Conservation (phyloP, 1,140 invertebrate genomes). For the Drosophila ironensis region DNA sequence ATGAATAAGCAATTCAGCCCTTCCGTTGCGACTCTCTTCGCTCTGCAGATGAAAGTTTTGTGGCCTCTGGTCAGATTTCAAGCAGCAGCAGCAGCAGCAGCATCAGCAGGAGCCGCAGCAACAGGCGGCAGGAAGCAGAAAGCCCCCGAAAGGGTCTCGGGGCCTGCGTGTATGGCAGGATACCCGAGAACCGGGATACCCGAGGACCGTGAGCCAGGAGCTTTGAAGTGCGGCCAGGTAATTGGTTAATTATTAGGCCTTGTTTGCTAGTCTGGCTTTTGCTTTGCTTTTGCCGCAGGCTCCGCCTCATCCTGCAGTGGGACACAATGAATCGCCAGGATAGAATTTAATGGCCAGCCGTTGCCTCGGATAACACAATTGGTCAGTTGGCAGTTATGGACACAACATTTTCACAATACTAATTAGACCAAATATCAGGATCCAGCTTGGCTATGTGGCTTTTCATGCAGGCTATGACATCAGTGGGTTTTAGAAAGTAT, state of each 20-base stretch:
- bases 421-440: conserved; percentile 2
- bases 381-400: conserved; percentile 37
- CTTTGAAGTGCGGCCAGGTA: conserved; percentile 55
- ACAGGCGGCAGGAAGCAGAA: conserved; percentile 6
- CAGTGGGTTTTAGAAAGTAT: too few species aligned
- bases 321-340: conserved; percentile 8
- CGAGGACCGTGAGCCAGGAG: conserved; percentile 4
- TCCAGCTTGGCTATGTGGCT: neutral
- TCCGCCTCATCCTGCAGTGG: too few species aligned
- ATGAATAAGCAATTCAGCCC: conserved; percentile 55
- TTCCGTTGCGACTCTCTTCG: conserved; percentile 4
- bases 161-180: neutral
- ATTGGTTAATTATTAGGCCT: conserved; percentile 60
- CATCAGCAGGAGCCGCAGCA: conserved; percentile 7
- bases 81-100: conserved; percentile 12
- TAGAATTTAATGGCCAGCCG: conserved; percentile 17
- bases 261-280: conserved; percentile 26
- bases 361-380: conserved; percentile 23
- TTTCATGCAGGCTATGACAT: too few species aligned
- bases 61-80: conserved; percentile 34
- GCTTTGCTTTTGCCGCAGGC: conserved; percentile 9
- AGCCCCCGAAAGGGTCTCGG: conserved; percentile 3
- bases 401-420: conserved; percentile 35
- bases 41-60: conserved; percentile 42
- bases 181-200: conserved; percentile 15